phyloP scores from a whole-genome alignment of 1,140 invertebrate species.

The Eupristina koningsbergeri region DNA sequence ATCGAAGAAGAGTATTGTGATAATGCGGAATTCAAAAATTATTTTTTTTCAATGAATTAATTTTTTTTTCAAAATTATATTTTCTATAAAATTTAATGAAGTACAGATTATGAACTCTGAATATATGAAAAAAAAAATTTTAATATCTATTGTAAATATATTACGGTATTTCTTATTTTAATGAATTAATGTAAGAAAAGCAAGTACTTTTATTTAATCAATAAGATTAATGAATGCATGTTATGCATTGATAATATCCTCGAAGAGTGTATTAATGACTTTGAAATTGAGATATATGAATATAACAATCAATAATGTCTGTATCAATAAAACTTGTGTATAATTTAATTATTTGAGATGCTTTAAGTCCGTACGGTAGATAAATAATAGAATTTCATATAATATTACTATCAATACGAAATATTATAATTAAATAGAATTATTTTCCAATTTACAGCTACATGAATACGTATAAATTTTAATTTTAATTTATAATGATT shows the following conservation, averaged over 20 bases:
- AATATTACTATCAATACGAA: too few species aligned
- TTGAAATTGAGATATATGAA: not conserved
- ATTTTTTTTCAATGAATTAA: not conserved
- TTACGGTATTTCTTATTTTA: not conserved
- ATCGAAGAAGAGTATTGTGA: not conserved
- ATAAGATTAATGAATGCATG: not conserved
- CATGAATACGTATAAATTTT: too few species aligned
- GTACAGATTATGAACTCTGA: too few species aligned
- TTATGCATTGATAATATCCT: not conserved
- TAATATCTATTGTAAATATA: not conserved
- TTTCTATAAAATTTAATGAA: not conserved
- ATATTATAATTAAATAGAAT: too few species aligned
- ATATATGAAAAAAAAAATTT: too few species aligned
- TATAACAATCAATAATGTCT: not conserved
- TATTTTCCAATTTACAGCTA: too few species aligned
- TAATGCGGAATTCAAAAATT: not conserved
- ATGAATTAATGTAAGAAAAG: not conserved
- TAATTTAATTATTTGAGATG: not conserved
- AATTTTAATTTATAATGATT: too few species aligned
- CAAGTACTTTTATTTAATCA: not conserved
- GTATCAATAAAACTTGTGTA: not conserved
- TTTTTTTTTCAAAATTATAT: not conserved
- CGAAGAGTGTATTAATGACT: not conserved
- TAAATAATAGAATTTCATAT: too few species aligned
- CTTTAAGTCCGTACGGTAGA: too few species aligned